Evolutionary conservation across 2,888 invertebrate species (phyloP).

Genomic region (Dromius quadrimaculatus): DNA sequence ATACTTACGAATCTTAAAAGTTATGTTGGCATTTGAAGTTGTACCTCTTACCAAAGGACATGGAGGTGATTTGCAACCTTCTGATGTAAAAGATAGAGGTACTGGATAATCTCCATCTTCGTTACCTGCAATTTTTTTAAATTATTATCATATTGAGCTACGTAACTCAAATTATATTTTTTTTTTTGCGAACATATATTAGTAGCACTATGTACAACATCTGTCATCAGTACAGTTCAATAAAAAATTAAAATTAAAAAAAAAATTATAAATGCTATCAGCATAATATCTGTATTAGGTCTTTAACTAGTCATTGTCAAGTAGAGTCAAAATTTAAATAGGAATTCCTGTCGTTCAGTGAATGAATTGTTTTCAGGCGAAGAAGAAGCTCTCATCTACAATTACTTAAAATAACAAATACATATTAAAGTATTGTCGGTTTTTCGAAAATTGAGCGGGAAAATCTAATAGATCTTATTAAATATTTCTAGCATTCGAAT

Average conservation of each 20-base stretch:
- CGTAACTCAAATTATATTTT: neutral
- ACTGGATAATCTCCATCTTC: neutral
- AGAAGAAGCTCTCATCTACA: too few species aligned
- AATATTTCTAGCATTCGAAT: too few species aligned
- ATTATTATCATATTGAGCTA: neutral
- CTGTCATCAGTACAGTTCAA: neutral
- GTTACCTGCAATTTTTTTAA: neutral
- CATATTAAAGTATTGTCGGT: too few species aligned
- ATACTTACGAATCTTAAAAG: constrained; percentile 30
- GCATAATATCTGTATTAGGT: neutral
- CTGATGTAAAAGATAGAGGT: neutral
- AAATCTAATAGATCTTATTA: too few species aligned
- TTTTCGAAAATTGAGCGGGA: too few species aligned
- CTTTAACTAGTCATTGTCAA: too few species aligned
- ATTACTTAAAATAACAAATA: too few species aligned
- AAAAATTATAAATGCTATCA: neutral
- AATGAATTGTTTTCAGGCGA: too few species aligned
- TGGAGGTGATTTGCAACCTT: constrained; percentile 1
- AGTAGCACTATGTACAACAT: too few species aligned
- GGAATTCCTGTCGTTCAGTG: too few species aligned
- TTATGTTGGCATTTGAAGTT: constrained; percentile 1
- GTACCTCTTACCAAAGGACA: constrained; percentile 18
- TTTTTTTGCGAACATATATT: neutral
- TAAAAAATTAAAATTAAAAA: neutral
- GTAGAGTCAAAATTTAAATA: too few species aligned